Evolutionary conservation across 2,113 vertebrate species (phyloP).

Genomic region (Protobothrops flavoviridis): DNA sequence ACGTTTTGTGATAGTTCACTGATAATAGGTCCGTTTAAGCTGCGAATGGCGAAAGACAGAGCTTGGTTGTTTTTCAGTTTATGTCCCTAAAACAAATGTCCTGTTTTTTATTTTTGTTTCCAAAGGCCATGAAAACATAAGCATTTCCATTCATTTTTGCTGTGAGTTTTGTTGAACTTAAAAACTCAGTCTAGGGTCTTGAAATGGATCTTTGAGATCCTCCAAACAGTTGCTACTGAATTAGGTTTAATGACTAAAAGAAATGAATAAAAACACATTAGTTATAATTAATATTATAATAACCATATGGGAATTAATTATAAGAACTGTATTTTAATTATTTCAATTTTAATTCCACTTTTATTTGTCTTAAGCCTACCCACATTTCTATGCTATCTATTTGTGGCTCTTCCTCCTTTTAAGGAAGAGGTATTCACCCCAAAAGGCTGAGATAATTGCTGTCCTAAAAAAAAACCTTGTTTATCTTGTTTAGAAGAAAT

Average conservation of each 20-base stretch:
- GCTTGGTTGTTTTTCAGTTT: not conserved
- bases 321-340: not conserved
- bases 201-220: not conserved
- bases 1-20: not conserved
- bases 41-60: not conserved
- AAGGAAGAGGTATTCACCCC: not conserved
- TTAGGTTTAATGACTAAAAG: not conserved
- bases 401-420: not conserved
- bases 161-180: not conserved
- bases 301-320: not conserved
- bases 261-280: not conserved
- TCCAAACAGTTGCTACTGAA: not conserved
- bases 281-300: not conserved
- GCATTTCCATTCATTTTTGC: not conserved
- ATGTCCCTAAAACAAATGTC: not conserved
- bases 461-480: not conserved
- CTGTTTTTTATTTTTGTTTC: not conserved
- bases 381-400: not conserved
- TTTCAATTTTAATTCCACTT: not conserved
- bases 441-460: not conserved
- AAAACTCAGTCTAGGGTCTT: not conserved
- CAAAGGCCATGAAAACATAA: not conserved
- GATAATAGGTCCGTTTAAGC: not conserved
- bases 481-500: not conserved
- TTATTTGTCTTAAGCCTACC: not conserved